Evolutionary conservation across 64 coral and sea anemone genomes (phyloP), one percentile per base, ranked within the genome.

Genomic region (Stylophora pistillata): DNA sequence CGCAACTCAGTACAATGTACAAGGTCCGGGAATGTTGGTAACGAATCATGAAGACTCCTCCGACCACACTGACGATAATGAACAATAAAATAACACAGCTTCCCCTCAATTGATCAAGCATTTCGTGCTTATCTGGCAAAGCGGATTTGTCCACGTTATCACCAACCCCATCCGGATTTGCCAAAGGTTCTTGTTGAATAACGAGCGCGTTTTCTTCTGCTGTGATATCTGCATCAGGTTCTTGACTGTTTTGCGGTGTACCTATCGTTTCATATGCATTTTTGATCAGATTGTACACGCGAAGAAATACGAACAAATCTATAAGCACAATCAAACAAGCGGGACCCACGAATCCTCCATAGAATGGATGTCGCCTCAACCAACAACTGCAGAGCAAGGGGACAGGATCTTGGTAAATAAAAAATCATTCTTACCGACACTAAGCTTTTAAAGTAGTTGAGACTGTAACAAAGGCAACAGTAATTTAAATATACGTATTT

Each of bases 341-440:
- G 27, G 97, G 97, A 55, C 97, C 97, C 15, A 99, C 52, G 59
- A 99, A 99, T 5, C 90, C 97, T 57, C 97, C 97, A 15, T 95
- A 86, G 73, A 95, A 95, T 1, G 97, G 93, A 33, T 95, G 90
- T 31, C 55, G 86, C 41, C 31, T 95, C 15, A 99, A 65, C 97
- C 93, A 99, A 72, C 97, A 99, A 41, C 97, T 99, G 86, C 15
- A 87, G 80, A 18, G 61, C 27, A 23, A 87, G 27, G 30, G 5
- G n/a, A 55, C 20, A 37, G 34, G 15, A 23, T 23, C 15, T 79
- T 47, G 37, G 37, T 47, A 3, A 47, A 47, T 47, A 47, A 3
- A 47, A 47, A 47, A 47, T 47, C 37, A 47, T 47, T 1, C 3
- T 47, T 47, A 47, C 7, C 37, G 3, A 47, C 0, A 47, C 3